Conservation (phyloP, 2,113 vertebrate species). For the Aldabrachelys gigantea region DNA sequence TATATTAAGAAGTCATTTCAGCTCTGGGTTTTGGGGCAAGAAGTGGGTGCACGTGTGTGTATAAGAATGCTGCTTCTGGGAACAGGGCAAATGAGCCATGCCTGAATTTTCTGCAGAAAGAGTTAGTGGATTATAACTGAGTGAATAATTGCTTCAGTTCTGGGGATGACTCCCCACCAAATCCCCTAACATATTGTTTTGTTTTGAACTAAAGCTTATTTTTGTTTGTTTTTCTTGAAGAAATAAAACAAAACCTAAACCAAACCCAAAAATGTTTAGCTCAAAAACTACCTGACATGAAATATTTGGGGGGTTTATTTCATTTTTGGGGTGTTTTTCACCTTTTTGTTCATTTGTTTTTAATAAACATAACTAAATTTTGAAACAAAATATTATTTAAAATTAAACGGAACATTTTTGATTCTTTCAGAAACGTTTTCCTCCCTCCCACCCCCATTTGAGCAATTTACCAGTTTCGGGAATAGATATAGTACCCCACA, state of each 20-base stretch:
- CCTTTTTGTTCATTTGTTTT: not conserved
- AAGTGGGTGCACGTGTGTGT: not conserved
- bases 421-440: no score
- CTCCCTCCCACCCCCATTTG: accelerated
- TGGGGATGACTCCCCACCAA: not conserved
- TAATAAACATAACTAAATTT: not conserved
- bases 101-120: not conserved
- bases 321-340: not conserved
- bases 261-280: not conserved
- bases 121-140: not conserved
- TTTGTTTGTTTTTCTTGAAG: not conserved
- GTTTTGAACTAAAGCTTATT: not conserved
- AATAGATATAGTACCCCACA: not conserved
- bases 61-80: not conserved
- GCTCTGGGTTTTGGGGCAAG: not conserved
- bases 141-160: not conserved
- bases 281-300: not conserved
- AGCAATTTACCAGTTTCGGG: not conserved
- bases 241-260: not conserved
- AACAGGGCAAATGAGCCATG: not conserved
- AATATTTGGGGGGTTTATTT: not conserved
- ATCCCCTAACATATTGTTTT: not conserved
- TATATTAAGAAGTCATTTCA: not conserved
- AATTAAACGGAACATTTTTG: not conserved
- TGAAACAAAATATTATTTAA: not conserved